A percentile compares a stretch with the other conserved stretches of the same genome.
Conservation (phyloP, 2,888 invertebrate species). For the Polydrusus pterygomalis region DNA sequence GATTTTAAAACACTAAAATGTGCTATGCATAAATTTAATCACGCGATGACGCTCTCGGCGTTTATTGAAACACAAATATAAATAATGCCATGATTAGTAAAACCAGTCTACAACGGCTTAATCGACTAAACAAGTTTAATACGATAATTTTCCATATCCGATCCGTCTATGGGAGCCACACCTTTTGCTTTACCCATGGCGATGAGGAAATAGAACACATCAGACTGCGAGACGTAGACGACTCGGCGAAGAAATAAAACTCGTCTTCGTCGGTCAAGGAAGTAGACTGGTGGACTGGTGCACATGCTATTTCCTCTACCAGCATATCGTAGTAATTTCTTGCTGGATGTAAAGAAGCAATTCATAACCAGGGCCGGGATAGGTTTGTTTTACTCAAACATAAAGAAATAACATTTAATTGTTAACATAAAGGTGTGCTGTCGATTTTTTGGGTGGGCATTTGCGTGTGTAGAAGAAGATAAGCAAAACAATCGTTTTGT, state of each 20-base stretch:
- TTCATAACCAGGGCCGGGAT: slow-evolving; percentile 17
- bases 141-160: slow-evolving; percentile 25
- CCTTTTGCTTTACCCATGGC: slow-evolving; percentile 28
- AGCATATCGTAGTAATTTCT: slow-evolving; percentile 27
- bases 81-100: neutral
- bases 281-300: slow-evolving; percentile 25
- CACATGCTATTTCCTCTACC: slow-evolving; percentile 32
- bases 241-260: slow-evolving; percentile 14
- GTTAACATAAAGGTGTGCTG: neutral
- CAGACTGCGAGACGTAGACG: slow-evolving; percentile 30
- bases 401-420: neutral
- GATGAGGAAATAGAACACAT: slow-evolving; percentile 30
- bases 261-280: slow-evolving; percentile 27
- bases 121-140: slow-evolving; percentile 18
- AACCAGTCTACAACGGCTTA: slow-evolving; percentile 21
- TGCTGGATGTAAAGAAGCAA: neutral
- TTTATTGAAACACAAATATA: slow-evolving; percentile 9
- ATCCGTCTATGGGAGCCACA: slow-evolving; percentile 30
- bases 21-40: too few relatives aligned
- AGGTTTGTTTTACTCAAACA: neutral
- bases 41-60: too few relatives aligned
- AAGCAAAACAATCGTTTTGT: too few relatives aligned
- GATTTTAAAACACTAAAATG: neutral
- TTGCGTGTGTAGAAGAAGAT: too few relatives aligned
- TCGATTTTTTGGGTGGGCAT: too few relatives aligned